Base-by-base conservation (phyloP, 2,888 invertebrate genomes). In the Oscheius sp. region DNA sequence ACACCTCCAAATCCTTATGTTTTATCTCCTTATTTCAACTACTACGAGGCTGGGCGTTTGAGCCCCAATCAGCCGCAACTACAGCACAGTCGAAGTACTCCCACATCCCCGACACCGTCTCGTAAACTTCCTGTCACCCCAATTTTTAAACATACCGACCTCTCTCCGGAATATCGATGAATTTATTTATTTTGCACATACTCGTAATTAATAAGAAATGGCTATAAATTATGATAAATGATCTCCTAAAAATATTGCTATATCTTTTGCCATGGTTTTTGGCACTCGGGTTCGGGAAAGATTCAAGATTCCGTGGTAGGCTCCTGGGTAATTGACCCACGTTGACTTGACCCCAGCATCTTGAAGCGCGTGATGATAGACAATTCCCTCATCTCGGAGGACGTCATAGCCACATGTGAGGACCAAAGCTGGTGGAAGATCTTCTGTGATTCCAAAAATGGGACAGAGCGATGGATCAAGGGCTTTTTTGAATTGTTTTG, bases 331-430 rank as follows among this genome's bases (percentile, higher is more conserved):
- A 25, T 55, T 16, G 25, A 23, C 12, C 12, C 21, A 21, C 5
- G 18, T 21, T 7, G 25, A 12, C 7, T 21, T 21, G 55, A 25
- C 55, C 7, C 55, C 55, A 25, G 25, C 25, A 5, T 55, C 25
- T 21, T 23, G 21, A 12, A 55, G 21, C 2, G 55, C 55, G 6
- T 55, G 21, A 25, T 21, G 23, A 73, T 89, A 90, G 85, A 89
- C 87, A 6, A 89, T 52, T 55, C 84, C 85, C 74, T 90, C 90
- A 76, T 90, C 90, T 3, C 89, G 78, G 12, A 89, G 83, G 2
- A 89, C 87, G 73, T 90, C 90, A 78, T 88, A 89, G 52, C 89
- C 88, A 35, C 89, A 87, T n/a, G 89, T 89, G 6, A 89, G 80
- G 46, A 90, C 81, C 64, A 89, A 88, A 1, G 89, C 84, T 43